Conservation (phyloP, 2,113 vertebrate species). For the Phaethornis superciliosus region DNA sequence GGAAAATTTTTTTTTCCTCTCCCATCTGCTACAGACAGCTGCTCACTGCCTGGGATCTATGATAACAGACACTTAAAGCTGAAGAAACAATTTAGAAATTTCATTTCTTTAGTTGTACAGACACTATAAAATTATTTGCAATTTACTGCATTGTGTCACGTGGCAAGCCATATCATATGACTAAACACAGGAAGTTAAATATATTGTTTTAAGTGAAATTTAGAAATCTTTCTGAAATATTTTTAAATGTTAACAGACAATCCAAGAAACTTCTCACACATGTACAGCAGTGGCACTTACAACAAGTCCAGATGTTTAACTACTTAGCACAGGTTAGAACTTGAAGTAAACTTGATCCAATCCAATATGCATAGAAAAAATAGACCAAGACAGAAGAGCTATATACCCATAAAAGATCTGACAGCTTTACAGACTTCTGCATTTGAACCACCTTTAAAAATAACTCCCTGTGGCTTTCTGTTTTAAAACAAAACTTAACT, state of each 20-base stretch:
- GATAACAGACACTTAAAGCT: conserved; percentile 42
- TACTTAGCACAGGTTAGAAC: conserved; percentile 35
- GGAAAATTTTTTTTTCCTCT: conserved; percentile 13
- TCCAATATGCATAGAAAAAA: background rate
- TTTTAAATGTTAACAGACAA: background rate
- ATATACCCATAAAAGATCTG: background rate
- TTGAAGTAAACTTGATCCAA: background rate
- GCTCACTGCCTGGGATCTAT: conserved; percentile 17
- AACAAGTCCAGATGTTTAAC: conserved; percentile 4
- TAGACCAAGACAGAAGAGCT: background rate
- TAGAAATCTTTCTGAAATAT: background rate
- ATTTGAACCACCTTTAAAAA: background rate
- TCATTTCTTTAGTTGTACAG: background rate
- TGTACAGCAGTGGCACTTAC: fast-evolving
- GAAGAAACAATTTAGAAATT: background rate
- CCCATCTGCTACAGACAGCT: conserved; percentile 49
- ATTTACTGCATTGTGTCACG: background rate
- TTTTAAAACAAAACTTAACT: background rate
- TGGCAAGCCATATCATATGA: background rate
- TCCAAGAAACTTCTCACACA: background rate
- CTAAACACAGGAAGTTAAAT: background rate
- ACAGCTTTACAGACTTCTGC: background rate
- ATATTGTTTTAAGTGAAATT: background rate
- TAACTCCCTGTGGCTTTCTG: background rate
- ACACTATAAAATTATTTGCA: background rate